Conservation (phyloP, 2,797 vertebrate species). For the Distichodus sexfasciatus region DNA sequence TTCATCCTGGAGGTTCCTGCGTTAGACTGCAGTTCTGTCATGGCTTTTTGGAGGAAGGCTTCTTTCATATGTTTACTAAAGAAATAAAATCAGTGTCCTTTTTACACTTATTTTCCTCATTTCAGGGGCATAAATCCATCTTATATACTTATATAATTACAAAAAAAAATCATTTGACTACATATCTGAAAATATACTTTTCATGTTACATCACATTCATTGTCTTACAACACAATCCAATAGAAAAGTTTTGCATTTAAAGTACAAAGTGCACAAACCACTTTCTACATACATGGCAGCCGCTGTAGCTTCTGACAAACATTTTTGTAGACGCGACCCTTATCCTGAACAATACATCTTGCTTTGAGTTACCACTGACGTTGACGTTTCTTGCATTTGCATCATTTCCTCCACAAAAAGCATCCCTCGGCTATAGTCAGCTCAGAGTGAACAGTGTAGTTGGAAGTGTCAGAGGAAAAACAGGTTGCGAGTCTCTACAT, state of each 20-base stretch:
- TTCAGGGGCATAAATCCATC: not conserved
- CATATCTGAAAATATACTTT: conserved; percentile 38
- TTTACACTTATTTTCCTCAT: not conserved
- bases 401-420: too few relatives aligned
- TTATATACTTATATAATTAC: not conserved
- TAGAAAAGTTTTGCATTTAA: conserved; percentile 11
- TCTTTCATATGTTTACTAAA: not conserved
- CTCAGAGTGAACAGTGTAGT: too few relatives aligned
- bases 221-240: not conserved
- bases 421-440: too few relatives aligned
- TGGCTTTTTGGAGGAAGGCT: not conserved
- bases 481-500: too few relatives aligned
- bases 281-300: not conserved
- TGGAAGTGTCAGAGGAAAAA: too few relatives aligned
- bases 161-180: conserved; percentile 1
- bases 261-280: not conserved
- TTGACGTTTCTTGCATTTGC: too few relatives aligned
- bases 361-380: too few relatives aligned
- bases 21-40: not conserved
- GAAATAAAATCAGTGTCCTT: not conserved
- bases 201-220: conserved; percentile 4
- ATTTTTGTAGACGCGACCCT: too few relatives aligned
- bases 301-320: too few relatives aligned
- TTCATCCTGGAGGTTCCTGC: conserved; percentile 4
- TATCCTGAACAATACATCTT: too few relatives aligned